Percentiles rank a stretch among this genome's conserved stretches.
Evolutionary conservation across 2,797 vertebrate species (phyloP).

Genomic region (Sternotherus odoratus): DNA sequence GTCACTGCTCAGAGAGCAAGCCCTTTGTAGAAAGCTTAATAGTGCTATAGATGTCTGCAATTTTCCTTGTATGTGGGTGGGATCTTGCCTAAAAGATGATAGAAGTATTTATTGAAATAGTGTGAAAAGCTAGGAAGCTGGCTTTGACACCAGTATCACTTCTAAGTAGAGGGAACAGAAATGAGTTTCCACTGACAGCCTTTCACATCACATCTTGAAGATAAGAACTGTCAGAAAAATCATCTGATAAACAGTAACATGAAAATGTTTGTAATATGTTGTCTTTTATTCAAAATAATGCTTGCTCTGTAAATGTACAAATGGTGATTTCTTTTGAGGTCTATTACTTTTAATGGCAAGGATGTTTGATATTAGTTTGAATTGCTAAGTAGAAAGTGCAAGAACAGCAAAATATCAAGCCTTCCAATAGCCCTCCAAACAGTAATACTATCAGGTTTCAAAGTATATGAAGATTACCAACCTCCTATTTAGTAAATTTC

Average conservation of each 20-base stretch:
- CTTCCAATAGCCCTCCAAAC: background rate
- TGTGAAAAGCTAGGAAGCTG: background rate
- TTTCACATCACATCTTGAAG: background rate
- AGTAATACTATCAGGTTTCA: background rate
- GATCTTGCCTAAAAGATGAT: background rate
- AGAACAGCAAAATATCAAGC: rapidly evolving
- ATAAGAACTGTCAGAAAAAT: background rate
- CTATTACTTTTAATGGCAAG: too few species aligned
- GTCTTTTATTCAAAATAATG: background rate
- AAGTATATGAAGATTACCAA: background rate
- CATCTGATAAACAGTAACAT: background rate
- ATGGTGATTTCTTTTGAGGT: too few species aligned
- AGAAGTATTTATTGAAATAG: background rate
- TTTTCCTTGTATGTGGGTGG: background rate
- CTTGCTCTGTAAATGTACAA: background rate
- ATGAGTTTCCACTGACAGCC: background rate
- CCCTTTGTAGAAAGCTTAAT: too few species aligned
- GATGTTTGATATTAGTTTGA: too few species aligned
- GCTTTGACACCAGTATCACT: background rate
- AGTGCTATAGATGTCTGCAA: background rate
- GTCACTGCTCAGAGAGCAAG: too few species aligned
- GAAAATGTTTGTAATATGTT: background rate
- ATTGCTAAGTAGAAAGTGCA: background rate
- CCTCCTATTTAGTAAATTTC: background rate
- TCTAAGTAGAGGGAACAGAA: background rate